Evolutionary conservation across 1,140 invertebrate genomes (phyloP).

Genomic region (Lanistes nyassanus): DNA sequence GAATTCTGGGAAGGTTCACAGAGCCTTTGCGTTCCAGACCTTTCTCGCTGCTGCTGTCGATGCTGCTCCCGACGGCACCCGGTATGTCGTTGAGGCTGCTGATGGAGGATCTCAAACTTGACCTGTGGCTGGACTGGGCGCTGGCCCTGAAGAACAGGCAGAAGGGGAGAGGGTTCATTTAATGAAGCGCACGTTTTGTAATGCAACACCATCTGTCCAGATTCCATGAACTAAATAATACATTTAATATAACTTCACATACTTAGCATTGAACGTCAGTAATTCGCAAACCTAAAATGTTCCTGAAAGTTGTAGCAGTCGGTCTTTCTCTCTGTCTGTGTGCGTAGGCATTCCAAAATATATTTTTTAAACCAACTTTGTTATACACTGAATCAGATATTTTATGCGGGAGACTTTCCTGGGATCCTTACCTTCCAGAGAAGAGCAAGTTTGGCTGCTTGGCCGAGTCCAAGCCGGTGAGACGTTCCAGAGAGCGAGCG

Average conservation of each 20-base stretch:
- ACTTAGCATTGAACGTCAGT: not conserved
- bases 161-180: not conserved
- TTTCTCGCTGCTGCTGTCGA: not conserved
- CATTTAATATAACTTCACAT: not conserved
- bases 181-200: too few relatives aligned
- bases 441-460: conserved; percentile 19
- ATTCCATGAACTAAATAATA: too few relatives aligned
- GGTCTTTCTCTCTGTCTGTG: conserved; percentile 7
- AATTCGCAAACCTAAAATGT: not conserved
- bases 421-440: conserved; percentile 7
- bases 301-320: not conserved
- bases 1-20: conserved; percentile 13
- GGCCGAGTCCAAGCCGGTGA: conserved; percentile 9
- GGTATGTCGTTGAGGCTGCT: conserved; percentile 8
- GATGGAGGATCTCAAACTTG: not conserved
- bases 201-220: too few relatives aligned
- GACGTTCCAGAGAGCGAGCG: conserved; percentile 2
- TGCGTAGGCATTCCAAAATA: not conserved
- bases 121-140: conserved; percentile 10
- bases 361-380: not conserved
- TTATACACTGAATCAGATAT: not conserved
- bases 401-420: not conserved
- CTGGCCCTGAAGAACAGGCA: not conserved
- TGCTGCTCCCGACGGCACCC: not conserved
- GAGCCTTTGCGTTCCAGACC: not conserved